phyloP scores from a whole-genome alignment of 1,140 invertebrate species.

The Meloidogyne exigua region DNA sequence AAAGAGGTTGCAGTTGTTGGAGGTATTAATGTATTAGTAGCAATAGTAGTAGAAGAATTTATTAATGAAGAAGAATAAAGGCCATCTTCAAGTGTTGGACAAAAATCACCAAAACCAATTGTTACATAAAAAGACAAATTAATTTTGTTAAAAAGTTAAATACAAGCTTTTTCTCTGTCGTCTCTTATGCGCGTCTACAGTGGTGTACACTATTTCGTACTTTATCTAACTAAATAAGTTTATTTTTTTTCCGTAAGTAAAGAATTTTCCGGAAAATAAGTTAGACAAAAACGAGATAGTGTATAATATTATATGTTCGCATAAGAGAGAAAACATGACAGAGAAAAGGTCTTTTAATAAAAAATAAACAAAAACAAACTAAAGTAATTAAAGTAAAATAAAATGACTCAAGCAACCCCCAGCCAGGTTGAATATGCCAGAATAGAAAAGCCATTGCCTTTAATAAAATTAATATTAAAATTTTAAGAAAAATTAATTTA shows the following conservation, averaged over 20 bases:
- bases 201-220: no score
- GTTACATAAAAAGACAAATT: slow-evolving; percentile 35
- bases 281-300: no score
- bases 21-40: not conserved
- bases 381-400: slow-evolving; percentile 52
- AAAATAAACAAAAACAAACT: slow-evolving; percentile 21
- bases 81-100: slow-evolving; percentile 34
- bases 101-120: slow-evolving; percentile 53
- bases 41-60: not conserved
- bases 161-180: no score
- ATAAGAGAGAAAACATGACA: no score
- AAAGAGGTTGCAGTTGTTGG: slow-evolving; percentile 40
- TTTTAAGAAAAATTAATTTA: not conserved
- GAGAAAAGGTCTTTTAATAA: not conserved
- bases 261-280: no score
- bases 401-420: slow-evolving; percentile 49
- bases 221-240: no score
- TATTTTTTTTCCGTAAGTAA: no score
- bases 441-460: slow-evolving; percentile 36
- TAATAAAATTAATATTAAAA: not conserved
- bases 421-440: slow-evolving; percentile 29
- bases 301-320: no score
- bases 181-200: no score
- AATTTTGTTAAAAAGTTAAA: not conserved
- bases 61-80: not conserved